A percentile compares a stretch with the other conserved stretches of the same genome.
Conservation (phyloP, 35 echinoderm and acorn worm genomes). For the Acanthaster planci region DNA sequence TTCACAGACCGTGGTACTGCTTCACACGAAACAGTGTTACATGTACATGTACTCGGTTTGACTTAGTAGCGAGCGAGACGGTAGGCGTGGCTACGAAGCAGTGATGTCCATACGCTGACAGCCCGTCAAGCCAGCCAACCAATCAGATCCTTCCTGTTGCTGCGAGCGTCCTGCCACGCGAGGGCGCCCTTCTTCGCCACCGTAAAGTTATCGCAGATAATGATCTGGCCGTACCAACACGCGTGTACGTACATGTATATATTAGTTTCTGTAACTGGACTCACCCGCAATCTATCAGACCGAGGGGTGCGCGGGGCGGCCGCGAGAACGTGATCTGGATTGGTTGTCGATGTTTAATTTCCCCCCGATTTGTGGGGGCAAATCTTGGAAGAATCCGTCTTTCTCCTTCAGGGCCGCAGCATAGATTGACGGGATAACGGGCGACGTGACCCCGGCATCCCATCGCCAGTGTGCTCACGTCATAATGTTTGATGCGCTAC, state of each 20-base stretch:
- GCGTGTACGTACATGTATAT: not conserved
- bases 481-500: conserved; percentile 29
- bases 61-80: not conserved
- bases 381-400: not conserved
- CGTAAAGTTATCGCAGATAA: conserved; percentile 39
- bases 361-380: not conserved
- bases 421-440: not conserved
- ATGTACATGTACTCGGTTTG: too few relatives aligned
- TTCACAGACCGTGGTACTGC: too few relatives aligned
- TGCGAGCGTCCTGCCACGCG: not conserved
- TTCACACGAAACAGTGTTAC: too few relatives aligned
- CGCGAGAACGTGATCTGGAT: not conserved
- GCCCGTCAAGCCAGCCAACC: not conserved
- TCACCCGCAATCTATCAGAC: conserved; percentile 13
- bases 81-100: conserved; percentile 3
- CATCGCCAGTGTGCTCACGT: conserved; percentile 8
- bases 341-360: conserved; percentile 23
- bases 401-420: conserved; percentile 21
- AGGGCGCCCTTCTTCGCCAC: not conserved
- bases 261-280: conserved; percentile 26
- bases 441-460: not conserved
- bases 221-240: conserved; percentile 4
- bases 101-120: conserved; percentile 1
- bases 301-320: not conserved
- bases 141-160: not conserved